Base-by-base conservation (phyloP, 2,888 invertebrate genomes). In the Crematogaster levior region DNA sequence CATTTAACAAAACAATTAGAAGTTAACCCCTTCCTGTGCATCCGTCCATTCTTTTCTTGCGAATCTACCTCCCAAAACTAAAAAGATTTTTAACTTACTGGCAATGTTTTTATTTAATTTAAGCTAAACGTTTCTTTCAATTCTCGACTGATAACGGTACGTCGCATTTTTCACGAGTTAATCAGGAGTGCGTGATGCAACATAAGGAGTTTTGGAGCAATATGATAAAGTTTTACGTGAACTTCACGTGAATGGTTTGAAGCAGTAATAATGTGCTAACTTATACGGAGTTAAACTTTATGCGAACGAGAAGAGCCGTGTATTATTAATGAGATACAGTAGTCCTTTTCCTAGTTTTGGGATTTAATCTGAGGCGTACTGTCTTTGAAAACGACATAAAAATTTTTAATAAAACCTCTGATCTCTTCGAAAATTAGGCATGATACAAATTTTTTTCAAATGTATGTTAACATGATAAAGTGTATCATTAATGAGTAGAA, bases 1-100 rank as follows among this genome's bases (percentile, higher is more conserved):
- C 94, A 94, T 94, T 94, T 94, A 94, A 94, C 94, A 94, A 94
- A 94, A 94, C 94, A 94, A 94, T 94, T 94, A 94, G 94, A 94
- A 93, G 94, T 94, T 94, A 94, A 94, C 94, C 93, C 94, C 94
- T 94, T 94, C 92, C 91, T 82, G 63, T 46, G 84, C 84, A 80
- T 84, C 85, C 87, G 66, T 90, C 65, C 84, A 68, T 90, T 91
- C 92, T 92, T 93, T 93, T 90, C 92, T 91, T 92, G 87, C 88
- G 90, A 91, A 91, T 91, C 91, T 86, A 87, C 89, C 86, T 92
- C 86, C 89, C 83, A 89, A 89, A 91, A 90, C 90, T 89, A 90
- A 88, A 85, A 61, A 84, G 86, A 84, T 83, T 88, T 84, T 83
- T 87, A 79, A 83, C 80, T 82, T 65, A 12, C 27, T 9, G 21